Evolutionary conservation across 1,140 invertebrate species (phyloP), one percentile per base, ranked within the genome.

Genomic region (Diploscapter pachys): DNA sequence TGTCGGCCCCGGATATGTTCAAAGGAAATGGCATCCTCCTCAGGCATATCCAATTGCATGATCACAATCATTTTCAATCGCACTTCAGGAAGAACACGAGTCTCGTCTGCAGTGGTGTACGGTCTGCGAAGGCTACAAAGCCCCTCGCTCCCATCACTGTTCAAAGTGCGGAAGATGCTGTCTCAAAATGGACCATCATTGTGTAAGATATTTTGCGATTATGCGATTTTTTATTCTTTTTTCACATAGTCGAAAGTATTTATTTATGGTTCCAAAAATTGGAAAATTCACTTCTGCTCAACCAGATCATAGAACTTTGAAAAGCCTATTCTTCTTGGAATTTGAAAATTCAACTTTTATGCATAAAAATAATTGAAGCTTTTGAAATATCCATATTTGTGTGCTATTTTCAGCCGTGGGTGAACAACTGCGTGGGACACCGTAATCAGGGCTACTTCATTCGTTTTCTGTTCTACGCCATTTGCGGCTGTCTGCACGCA

Each of bases 111-210:
- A 97, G 83, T 95, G 89, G 85, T 98, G 96, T 88, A 88, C 88
- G 76, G 87, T 91, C 51, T 98, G 95, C 85, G 87, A 93, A 83
- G 93, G 93, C 5, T 98, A 91, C 82, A 98, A 98, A 89, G 92
- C 93, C 53, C 95, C 95, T 0, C 89, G 96, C 85, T 92, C 94
- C 80, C 96, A 98, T 90, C 96, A 98, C 86, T 98, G 96, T 86
- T 89, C 93, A 83, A 96, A 95, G 90, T 98, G 96, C 92, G 90
- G 90, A 86, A 86, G 89, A 76, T 98, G 95, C 89, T 91, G 96
- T 0, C 89, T 94, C 85, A 98, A 98, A 89, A 96, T 98, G 94
- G 95, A 98, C 87, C 88, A 89, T 78, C 88, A 88, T 72, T 86
- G 85, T 75, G 82, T 82, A 74, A 73, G 82, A 77, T 78, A 49